Base-by-base conservation (phyloP, 2,888 invertebrate species). In the Mimumesa dahlbomi region DNA sequence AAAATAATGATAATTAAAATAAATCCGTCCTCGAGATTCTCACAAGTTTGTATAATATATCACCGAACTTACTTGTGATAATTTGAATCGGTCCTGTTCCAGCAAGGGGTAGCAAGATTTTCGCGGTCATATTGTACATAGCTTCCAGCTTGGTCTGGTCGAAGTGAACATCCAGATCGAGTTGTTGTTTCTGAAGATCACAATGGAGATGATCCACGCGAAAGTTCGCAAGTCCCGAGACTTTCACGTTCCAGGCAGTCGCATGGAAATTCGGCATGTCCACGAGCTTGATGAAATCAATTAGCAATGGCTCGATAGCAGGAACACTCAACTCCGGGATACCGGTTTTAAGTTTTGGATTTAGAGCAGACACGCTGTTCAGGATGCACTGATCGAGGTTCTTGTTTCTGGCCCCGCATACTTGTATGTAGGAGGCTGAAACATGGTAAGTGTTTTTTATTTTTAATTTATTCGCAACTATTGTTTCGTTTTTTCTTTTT, bases 301-400 rank as follows among this genome's bases (percentile, higher is more conserved):
- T 53, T 0, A 2, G 0, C 6, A 89, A 31, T 0, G 89, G 88
- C 2, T 89, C 87, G 0, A 81, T 0, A 0, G 86, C 6, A 0
- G 88, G 87, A 1, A 88, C 52, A 0, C 81, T 71, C 25, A 89
- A 42, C 53, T 89, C 89, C 0, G 87, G 83, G 1, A 89, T 85
- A 1, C 90, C 90, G 0, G 0, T 0, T 1, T 40, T 36, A 0
- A 89, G 53, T 7, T 78, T 78, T 0, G 29, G 61, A 1, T 64
- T 67, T 2, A 89, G 18, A 0, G 22, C 13, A 2, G 38, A 53
- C 1, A 87, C 78, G 19, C 83, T 87, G 0, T 85, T 49, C 7
- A 69, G 13, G 1, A 88, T 48, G 56, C 89, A 89, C 6, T 76
- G 29, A 40, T 82, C 62, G 1, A 88, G 61, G 0, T 88, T 63